Base-by-base conservation (phyloP, 2,113 vertebrate species). In the Gnathonemus echidnorhynchus region DNA sequence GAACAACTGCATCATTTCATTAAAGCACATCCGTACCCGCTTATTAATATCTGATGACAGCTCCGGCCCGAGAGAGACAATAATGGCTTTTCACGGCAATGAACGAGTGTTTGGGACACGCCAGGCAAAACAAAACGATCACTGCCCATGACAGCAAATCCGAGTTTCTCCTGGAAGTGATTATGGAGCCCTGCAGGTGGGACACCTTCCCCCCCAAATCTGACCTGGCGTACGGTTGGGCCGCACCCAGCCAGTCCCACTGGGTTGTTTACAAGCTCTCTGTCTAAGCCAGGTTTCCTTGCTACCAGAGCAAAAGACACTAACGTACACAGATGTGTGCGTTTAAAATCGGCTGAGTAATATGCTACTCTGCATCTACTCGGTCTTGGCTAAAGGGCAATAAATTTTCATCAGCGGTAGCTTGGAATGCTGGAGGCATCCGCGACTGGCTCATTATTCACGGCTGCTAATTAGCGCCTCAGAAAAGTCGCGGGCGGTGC, bases 391-490 rank as follows among this genome's bases (percentile, higher is more conserved):
- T 45, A 83, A 19, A 17, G 9, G 86, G 90, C 17, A 88, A 86
- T 27, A 89, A 52, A 88, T 91, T 1, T 15, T 27, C 48, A 88
- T 70, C 87, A 83, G 89, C 91, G 87, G 85, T 88, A 46, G 66
- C 88, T 83, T 88, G 91, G 89, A 52, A 92, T 19, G 84, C 86
- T 53, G 80, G 87, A 74, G 45, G n/a, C 80, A 50, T 74, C 87
- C 91, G 91, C 2, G 53, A 88, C 42, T 90, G 89, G 48, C 88
- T 58, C 48, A 2, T 31, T 90, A 92, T 92, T 91, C 92, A 92
- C 50, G 9, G 93, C 88, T 88, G 87, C 88, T 91, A 91, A 92
- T 93, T 91, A 90, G 90, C 91, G 83, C 84, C 90, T 19, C 2
- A 10, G 50, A 87, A 19, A 42, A 39, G 48, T 84, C 48, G 10